Evolutionary conservation across 2,888 invertebrate genomes (phyloP).

Genomic region (Papilio demoleus): DNA sequence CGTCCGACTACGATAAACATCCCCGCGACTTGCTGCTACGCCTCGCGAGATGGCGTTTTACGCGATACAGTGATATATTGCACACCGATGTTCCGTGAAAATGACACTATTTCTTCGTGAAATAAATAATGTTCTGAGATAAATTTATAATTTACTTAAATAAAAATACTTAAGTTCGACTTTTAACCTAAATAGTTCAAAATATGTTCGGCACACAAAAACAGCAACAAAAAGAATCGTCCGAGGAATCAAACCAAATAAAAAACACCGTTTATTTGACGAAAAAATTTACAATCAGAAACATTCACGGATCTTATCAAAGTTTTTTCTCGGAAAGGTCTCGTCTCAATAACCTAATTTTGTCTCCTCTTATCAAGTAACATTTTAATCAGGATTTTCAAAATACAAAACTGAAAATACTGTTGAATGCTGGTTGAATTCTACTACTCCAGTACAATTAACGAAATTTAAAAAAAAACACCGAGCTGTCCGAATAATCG

Average conservation of each 20-base stretch:
- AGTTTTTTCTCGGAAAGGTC: slow-evolving; percentile 5
- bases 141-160: background rate
- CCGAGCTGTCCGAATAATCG: no score
- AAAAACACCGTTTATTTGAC: slow-evolving; percentile 8
- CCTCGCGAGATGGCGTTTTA: slow-evolving; percentile 54
- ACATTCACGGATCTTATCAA: slow-evolving; percentile 14
- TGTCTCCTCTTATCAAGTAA: background rate
- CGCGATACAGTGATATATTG: slow-evolving; percentile 57
- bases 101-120: slow-evolving; percentile 33
- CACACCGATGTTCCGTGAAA: slow-evolving; percentile 40
- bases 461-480: no score
- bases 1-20: slow-evolving; percentile 73
- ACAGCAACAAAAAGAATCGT: slow-evolving; percentile 34
- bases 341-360: slow-evolving; percentile 2
- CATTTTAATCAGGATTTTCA: background rate
- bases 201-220: background rate
- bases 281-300: slow-evolving; percentile 36
- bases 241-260: slow-evolving; percentile 48
- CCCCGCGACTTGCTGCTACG: slow-evolving; percentile 57
- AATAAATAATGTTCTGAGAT: background rate
- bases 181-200: background rate
- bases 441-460: no score
- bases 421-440: background rate
- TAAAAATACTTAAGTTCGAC: background rate
- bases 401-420: background rate